Percentiles rank a stretch among this genome's conserved stretches.
These are phyloP conservation scores for Drosophila mauritiana DNA, from an alignment of 1,140 invertebrate species.

Conservation along the genomic window DNA sequence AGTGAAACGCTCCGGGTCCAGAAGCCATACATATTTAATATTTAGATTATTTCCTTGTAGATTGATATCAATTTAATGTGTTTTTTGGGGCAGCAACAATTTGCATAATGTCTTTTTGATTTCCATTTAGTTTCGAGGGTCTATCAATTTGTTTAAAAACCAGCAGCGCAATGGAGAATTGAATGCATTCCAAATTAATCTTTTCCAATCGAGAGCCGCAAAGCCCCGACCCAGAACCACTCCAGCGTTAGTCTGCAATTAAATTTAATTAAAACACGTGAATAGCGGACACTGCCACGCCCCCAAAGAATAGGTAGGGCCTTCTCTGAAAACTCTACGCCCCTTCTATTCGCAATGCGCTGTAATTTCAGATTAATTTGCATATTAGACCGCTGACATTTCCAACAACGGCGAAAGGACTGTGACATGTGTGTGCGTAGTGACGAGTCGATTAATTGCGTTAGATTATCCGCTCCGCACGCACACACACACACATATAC, in stretches of 20 bases:
- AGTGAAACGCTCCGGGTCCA: constrained; percentile 7
- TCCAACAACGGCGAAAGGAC: constrained; percentile 17
- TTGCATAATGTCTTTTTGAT: constrained; percentile 77
- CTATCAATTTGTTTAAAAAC: constrained; percentile 10
- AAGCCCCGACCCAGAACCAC: constrained; percentile 1
- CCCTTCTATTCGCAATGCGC: constrained; percentile 21
- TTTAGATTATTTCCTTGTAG: constrained; percentile 63
- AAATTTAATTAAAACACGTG: constrained; percentile 49
- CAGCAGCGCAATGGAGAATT: constrained; percentile 8
- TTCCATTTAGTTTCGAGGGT: constrained; percentile 38
- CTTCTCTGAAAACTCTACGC: constrained; percentile 8
- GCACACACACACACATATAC: constrained; percentile 21
- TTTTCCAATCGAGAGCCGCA: constrained; percentile 12
- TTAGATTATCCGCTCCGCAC: constrained; percentile 69
- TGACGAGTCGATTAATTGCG: constrained; percentile 82
- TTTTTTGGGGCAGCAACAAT: constrained; percentile 45
- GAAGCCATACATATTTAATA: constrained; percentile 57
- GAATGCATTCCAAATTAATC: constrained; percentile 40
- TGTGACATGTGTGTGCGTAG: constrained; percentile 63
- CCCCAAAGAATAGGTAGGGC: constrained; percentile 20
- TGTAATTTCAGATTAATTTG: constrained; percentile 77
- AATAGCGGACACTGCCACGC: constrained; percentile 10
- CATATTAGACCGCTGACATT: constrained; percentile 72
- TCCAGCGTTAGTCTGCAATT: constrained; percentile 26
- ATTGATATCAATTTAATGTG: constrained; percentile 77